These are phyloP conservation scores for Pachypanchax playfairii DNA, from an alignment of 2,113 vertebrate species.

Conservation along the genomic window DNA sequence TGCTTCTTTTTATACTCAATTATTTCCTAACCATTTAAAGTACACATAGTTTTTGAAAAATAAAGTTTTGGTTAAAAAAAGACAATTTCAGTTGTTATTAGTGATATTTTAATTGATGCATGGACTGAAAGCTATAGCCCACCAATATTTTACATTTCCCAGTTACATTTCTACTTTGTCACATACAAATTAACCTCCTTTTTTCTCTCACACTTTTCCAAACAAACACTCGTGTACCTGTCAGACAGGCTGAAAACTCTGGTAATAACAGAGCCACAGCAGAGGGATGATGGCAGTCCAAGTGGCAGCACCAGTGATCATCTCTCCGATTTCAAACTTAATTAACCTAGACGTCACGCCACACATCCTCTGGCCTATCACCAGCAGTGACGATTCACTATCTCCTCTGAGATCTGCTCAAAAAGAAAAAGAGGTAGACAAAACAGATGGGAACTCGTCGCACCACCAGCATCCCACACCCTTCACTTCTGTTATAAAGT, in stretches of 20 bases:
- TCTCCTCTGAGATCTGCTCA: constrained; percentile 55
- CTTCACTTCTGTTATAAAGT: not conserved
- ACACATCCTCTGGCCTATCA: constrained; percentile 51
- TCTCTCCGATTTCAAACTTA: constrained; percentile 77
- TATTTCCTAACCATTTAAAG: no score
- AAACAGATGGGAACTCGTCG: constrained; percentile 36
- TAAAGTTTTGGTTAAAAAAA: no score
- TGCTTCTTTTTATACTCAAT: no score
- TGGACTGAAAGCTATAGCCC: not conserved
- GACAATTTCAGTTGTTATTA: no score
- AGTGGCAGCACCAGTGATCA: constrained; percentile 74
- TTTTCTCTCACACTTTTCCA: constrained; percentile 9
- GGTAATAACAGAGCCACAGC: constrained; percentile 24
- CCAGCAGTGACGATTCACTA: constrained; percentile 36
- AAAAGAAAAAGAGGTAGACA: constrained; percentile 23
- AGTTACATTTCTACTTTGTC: not conserved
- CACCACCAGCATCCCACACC: constrained; percentile 22
- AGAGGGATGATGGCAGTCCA: constrained; percentile 42
- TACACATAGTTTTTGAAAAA: no score
- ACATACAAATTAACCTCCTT: constrained; percentile 20
- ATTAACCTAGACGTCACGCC: constrained; percentile 71
- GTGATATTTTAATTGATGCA: no score
- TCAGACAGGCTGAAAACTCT: constrained; percentile 29
- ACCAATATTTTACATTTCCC: not conserved
- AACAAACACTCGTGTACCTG: constrained; percentile 40